Evolutionary conservation across 2,797 vertebrate species (phyloP), one percentile per base, ranked within the genome.

Genomic region (Protonibea diacanthus): DNA sequence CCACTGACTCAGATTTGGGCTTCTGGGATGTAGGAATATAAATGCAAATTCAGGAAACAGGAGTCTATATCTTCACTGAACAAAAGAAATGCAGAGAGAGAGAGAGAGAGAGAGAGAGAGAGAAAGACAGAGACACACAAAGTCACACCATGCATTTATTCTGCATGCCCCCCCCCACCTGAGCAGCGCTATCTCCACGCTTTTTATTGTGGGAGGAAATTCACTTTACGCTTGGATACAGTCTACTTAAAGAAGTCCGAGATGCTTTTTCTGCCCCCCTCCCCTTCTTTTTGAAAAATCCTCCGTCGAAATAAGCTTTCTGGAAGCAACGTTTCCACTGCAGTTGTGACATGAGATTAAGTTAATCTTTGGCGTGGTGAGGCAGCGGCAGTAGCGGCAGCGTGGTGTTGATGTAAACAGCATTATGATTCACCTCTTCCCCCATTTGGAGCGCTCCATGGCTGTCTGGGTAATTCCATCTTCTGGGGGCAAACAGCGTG

Each of bases 331-430:
- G 53, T 83, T 86, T 86, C 72, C 76, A 42, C 77, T 68, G 72
- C 86, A 61, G 85, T 91, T 82, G 85, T 89, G 91, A 91, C 89
- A 88, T 49, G 58, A 91, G 92, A 92, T 93, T 90, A 93, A 88
- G 78, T 86, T 92, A 91, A 93, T 93, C 90, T 91, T 60, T 27
- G 69, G 63, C 48, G 61, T 63, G 81, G 76, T 51, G 82, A 84
- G 81, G 64, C 65, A 5, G 78, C 2, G 25, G 61, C 23, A 14
- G 42, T 10, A 6, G 67, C 17, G 15, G 47, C 70, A 44, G 74
- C 44, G 42, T 53, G 64, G 56, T 63, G 71, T 86, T 82, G 79
- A 80, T 87, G 84, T 88, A 91, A 93, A 93, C 87, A 88, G 83
- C 79, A 86, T 89, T 90, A 87, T 51, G 62, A 76, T 78, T 78